phyloP scores from a whole-genome alignment of 2,113 vertebrate genomes.

The Callionymus lyra region DNA sequence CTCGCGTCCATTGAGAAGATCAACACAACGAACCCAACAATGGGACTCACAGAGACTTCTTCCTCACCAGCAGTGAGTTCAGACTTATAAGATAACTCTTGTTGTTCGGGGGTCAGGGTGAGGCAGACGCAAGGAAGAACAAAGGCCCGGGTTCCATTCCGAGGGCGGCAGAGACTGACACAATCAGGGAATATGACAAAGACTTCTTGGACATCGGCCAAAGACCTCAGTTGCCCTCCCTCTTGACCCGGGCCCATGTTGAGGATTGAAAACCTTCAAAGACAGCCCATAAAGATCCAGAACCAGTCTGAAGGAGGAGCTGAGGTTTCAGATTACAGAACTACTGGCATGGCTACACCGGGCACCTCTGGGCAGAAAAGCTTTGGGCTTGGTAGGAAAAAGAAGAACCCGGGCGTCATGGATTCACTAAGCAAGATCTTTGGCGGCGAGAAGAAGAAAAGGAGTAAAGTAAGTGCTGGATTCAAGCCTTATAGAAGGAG shows the following conservation, averaged over 20 bases:
- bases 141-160: slow-evolving; percentile 78
- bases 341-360: slow-evolving; percentile 81
- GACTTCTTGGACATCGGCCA: slow-evolving; percentile 84
- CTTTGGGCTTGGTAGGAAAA: slow-evolving; percentile 76
- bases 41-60: slow-evolving; percentile 71
- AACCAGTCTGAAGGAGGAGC: slow-evolving; percentile 15
- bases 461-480: slow-evolving; percentile 82
- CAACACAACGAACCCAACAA: slow-evolving; percentile 53
- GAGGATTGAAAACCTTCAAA: slow-evolving; percentile 86
- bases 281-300: slow-evolving; percentile 72
- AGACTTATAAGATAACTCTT: slow-evolving; percentile 80
- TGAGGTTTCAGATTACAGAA: slow-evolving; percentile 42
- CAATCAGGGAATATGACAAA: slow-evolving; percentile 75
- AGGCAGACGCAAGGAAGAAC: slow-evolving; percentile 86
- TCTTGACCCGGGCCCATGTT: slow-evolving; percentile 85
- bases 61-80: slow-evolving; percentile 73
- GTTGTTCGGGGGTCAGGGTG: slow-evolving; percentile 72
- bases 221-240: slow-evolving; percentile 25
- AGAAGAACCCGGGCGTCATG: slow-evolving; percentile 82
- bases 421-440: slow-evolving; percentile 92
- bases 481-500: not conserved
- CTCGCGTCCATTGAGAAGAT: slow-evolving; percentile 33
- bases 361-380: slow-evolving; percentile 85
- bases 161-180: slow-evolving; percentile 91
- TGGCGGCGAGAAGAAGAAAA: slow-evolving; percentile 84